Conservation (phyloP, 2,797 vertebrate species). For the Lagorchestes hirsutus region DNA sequence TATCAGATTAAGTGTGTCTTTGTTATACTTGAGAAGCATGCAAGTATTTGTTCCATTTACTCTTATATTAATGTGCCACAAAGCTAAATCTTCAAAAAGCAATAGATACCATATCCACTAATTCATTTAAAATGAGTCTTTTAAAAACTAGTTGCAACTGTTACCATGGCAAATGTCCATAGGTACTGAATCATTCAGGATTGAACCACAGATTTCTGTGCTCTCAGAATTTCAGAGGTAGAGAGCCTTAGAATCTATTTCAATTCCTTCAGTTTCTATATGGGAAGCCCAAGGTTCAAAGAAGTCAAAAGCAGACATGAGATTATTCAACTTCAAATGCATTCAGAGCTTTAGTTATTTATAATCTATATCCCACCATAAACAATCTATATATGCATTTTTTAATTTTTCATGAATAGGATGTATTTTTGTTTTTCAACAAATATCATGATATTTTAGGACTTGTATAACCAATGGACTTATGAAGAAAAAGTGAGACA, state of each 20-base stretch:
- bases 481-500: neutral
- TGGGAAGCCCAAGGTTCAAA: neutral
- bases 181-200: constrained; percentile 69
- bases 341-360: neutral
- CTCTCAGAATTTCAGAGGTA: constrained; percentile 1
- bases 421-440: neutral
- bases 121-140: constrained; percentile 77
- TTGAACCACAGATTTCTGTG: neutral
- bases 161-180: constrained; percentile 77
- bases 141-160: constrained; percentile 68
- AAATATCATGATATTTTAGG: neutral
- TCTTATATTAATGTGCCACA: constrained; percentile 82
- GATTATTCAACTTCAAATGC: neutral
- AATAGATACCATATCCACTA: constrained; percentile 79
- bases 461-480: neutral
- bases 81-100: constrained; percentile 81
- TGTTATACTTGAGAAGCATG: constrained; percentile 81
- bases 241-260: neutral
- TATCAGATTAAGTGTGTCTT: constrained; percentile 80
- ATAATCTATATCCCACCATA: neutral
- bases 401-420: neutral
- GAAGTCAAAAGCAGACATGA: neutral
- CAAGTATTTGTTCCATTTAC: constrained; percentile 83
- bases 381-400: neutral
- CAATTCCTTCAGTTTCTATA: neutral